Evolutionary conservation across 2,113 vertebrate genomes (phyloP).

Genomic region (Zosterops lateralis): DNA sequence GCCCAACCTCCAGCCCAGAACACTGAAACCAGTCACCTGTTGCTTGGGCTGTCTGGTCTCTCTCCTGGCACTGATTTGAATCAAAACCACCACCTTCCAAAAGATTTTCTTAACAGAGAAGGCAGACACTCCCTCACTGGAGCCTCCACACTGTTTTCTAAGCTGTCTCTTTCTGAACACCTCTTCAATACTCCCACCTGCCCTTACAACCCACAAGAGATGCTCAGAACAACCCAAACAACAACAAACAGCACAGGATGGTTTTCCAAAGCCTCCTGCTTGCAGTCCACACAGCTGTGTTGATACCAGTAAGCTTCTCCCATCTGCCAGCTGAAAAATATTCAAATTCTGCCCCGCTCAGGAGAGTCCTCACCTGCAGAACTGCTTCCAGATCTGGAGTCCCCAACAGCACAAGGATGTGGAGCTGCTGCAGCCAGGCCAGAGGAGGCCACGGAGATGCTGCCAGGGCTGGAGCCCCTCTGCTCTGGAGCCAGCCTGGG

Average conservation of each 20-base stretch:
- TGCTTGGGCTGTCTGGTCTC: background rate
- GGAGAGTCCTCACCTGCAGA: background rate
- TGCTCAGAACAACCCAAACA: background rate
- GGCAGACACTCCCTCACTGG: background rate
- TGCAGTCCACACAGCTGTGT: background rate
- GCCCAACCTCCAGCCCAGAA: background rate
- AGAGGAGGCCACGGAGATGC: background rate
- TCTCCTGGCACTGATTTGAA: background rate
- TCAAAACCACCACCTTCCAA: background rate
- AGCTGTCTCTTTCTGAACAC: background rate
- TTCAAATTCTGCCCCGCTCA: background rate
- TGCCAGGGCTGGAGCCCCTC: background rate
- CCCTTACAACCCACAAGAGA: background rate
- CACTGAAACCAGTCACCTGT: background rate
- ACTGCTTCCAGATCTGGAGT: background rate
- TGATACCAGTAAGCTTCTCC: background rate
- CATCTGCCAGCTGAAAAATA: rapidly evolving
- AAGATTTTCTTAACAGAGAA: background rate
- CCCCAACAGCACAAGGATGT: background rate
- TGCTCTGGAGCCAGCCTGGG: background rate
- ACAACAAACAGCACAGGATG: background rate
- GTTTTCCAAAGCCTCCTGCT: background rate
- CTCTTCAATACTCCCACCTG: background rate
- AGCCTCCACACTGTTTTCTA: background rate
- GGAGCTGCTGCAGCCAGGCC: background rate